Conservation (phyloP, 2,113 vertebrate species). For the Holacanthus passer region DNA sequence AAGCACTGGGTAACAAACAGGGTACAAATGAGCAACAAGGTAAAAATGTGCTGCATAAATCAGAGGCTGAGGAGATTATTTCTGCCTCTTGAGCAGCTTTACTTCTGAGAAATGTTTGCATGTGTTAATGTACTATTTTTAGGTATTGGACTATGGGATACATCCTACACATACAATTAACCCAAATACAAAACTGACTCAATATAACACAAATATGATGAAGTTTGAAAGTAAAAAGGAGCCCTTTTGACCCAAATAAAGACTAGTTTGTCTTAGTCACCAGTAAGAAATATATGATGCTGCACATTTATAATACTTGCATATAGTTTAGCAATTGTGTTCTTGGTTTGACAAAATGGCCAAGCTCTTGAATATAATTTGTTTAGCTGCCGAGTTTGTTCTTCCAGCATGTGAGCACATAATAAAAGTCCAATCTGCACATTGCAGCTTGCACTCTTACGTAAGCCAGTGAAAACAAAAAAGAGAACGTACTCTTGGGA, state of each 20-base stretch:
- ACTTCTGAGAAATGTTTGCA: slow-evolving; percentile 5
- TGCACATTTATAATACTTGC: background rate
- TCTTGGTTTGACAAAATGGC: slow-evolving; percentile 31
- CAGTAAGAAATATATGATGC: background rate
- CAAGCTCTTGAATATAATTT: slow-evolving; percentile 35
- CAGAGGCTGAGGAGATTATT: slow-evolving; percentile 27
- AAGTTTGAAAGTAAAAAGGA: background rate
- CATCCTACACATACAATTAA: background rate
- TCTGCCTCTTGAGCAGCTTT: slow-evolving; percentile 7
- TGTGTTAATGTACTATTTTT: background rate
- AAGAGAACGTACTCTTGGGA: slow-evolving; percentile 41
- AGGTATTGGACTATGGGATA: background rate
- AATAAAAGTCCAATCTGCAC: slow-evolving; percentile 64
- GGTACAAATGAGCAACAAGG: slow-evolving; percentile 20
- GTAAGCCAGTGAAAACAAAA: slow-evolving; percentile 64
- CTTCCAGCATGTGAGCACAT: slow-evolving; percentile 50
- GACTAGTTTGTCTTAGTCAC: background rate
- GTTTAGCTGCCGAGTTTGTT: slow-evolving; percentile 54
- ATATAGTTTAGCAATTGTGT: background rate
- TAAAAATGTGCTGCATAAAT: background rate
- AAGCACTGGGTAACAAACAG: background rate
- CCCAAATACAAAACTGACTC: background rate
- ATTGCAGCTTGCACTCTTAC: slow-evolving; percentile 66
- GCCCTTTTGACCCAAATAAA: background rate
- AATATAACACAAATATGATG: background rate